phyloP scores from a whole-genome alignment of 2,888 invertebrate species.

The Phaonia tiefii region DNA sequence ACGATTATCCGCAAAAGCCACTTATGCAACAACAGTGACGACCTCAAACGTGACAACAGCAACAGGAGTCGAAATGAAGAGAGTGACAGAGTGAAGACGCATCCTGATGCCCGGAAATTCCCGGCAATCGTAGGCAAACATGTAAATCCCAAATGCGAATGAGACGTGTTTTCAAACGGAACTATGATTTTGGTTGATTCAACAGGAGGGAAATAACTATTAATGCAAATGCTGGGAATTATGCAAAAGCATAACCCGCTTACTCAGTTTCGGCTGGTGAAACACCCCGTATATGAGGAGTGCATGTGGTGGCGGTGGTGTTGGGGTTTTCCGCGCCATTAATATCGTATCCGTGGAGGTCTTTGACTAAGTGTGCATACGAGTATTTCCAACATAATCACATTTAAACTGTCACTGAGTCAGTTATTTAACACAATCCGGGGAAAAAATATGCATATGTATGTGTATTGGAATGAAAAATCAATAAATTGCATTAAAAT shows the following conservation, averaged over 20 bases:
- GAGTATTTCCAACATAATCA: conserved; percentile 48
- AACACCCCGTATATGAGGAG: too few relatives aligned
- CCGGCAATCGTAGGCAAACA: conserved; percentile 4
- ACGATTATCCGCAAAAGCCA: conserved; percentile 4
- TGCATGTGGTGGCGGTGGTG: not conserved
- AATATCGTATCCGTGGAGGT: not conserved
- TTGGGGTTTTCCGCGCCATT: not conserved
- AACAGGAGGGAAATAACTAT: conserved; percentile 44
- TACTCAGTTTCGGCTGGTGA: too few relatives aligned
- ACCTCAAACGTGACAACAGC: not conserved
- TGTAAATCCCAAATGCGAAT: conserved; percentile 28
- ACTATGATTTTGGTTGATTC: conserved; percentile 48
- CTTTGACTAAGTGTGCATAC: not conserved
- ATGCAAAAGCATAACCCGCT: conserved; percentile 47
- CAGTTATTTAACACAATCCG: conserved; percentile 46
- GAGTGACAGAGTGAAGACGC: too few relatives aligned
- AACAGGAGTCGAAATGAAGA: too few relatives aligned
- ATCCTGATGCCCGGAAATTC: conserved; percentile 13
- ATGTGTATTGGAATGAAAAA: conserved; percentile 54
- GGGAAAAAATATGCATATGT: conserved; percentile 30
- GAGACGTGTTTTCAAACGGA: conserved; percentile 45
- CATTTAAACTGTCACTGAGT: conserved; percentile 55
- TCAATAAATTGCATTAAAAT: conserved; percentile 60
- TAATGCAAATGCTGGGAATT: conserved; percentile 57
- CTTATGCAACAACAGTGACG: not conserved